Conservation (phyloP, 2,797 vertebrate species). For the Gymnocypris eckloni region DNA sequence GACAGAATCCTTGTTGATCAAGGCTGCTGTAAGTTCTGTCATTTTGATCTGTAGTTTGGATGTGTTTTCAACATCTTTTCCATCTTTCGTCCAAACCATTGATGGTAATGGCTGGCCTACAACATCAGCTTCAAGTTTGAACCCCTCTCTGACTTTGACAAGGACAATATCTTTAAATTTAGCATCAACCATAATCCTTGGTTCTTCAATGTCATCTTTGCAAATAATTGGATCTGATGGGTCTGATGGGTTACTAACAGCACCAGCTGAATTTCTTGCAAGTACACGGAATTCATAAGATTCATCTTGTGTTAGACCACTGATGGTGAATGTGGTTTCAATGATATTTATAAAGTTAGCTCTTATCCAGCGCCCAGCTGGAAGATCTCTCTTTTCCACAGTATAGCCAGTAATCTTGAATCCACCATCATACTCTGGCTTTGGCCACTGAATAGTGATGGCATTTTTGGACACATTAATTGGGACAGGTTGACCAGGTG, state of each 20-base stretch:
- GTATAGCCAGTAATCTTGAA: slow-evolving; percentile 98
- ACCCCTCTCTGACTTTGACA: slow-evolving; percentile 92
- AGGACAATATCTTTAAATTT: slow-evolving; percentile 90
- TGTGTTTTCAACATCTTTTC: slow-evolving; percentile 93
- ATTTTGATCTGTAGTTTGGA: slow-evolving; percentile 90
- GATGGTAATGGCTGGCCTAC: slow-evolving; percentile 92
- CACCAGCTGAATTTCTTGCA: slow-evolving; percentile 94
- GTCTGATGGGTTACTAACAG: slow-evolving; percentile 93
- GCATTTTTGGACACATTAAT: slow-evolving; percentile 90
- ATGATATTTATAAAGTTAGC: slow-evolving; percentile 98
- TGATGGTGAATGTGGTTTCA: slow-evolving; percentile 94
- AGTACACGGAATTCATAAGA: slow-evolving; percentile 94
- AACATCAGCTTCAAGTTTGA: slow-evolving; percentile 96
- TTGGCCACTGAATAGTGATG: slow-evolving; percentile 93
- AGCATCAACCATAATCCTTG: slow-evolving; percentile 94
- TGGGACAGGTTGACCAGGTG: slow-evolving; percentile 92
- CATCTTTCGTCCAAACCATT: slow-evolving; percentile 95
- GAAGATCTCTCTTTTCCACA: slow-evolving; percentile 94
- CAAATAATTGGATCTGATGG: slow-evolving; percentile 92
- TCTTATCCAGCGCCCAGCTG: slow-evolving; percentile 92
- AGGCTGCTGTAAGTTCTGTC: slow-evolving; percentile 88
- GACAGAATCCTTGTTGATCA: slow-evolving; percentile 92
- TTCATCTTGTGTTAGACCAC: slow-evolving; percentile 92
- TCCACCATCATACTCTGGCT: slow-evolving; percentile 96
- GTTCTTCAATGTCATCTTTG: slow-evolving; percentile 93